Percentiles rank a stretch among this genome's conserved stretches.
These are phyloP conservation scores for Clarias gariepinus DNA, from an alignment of 2,113 vertebrate species.

Conservation along the genomic window DNA sequence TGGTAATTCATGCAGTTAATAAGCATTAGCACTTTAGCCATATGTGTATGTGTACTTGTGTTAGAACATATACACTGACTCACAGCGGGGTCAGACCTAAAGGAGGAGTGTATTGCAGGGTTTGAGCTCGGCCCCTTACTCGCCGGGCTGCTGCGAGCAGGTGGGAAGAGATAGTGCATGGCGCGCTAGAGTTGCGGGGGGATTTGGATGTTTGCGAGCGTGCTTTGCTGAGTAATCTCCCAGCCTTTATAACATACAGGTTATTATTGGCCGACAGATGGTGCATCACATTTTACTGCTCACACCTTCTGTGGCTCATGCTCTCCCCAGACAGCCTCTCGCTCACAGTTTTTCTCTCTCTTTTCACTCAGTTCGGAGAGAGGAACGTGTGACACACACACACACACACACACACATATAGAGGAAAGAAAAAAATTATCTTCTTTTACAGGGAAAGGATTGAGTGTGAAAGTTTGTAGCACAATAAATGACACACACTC, in stretches of 20 bases:
- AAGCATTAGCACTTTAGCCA: neutral
- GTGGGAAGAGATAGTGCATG: conserved; percentile 51
- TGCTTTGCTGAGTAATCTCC: conserved; percentile 86
- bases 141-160: conserved; percentile 46
- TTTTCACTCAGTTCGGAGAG: conserved; percentile 36
- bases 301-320: conserved; percentile 85
- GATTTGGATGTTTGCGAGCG: conserved; percentile 69
- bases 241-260: conserved; percentile 83
- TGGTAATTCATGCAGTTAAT: neutral
- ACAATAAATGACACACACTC: conserved; percentile 12
- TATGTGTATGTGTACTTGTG: neutral
- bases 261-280: conserved; percentile 94
- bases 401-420: conserved; percentile 39
- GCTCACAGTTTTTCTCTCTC: conserved; percentile 52
- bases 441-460: conserved; percentile 10
- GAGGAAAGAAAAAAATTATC: neutral
- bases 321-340: conserved; percentile 58
- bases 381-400: conserved; percentile 35
- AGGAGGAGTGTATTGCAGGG: conserved; percentile 38
- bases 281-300: conserved; percentile 88
- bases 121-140: conserved; percentile 37
- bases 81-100: conserved; percentile 29
- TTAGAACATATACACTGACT: conserved; percentile 15
- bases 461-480: conserved; percentile 2
- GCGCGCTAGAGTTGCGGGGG: conserved; percentile 49